Percentiles rank a stretch among this genome's conserved stretches.
Conservation (phyloP, 2,888 invertebrate species). For the Thysanoteuthis rhombus region DNA sequence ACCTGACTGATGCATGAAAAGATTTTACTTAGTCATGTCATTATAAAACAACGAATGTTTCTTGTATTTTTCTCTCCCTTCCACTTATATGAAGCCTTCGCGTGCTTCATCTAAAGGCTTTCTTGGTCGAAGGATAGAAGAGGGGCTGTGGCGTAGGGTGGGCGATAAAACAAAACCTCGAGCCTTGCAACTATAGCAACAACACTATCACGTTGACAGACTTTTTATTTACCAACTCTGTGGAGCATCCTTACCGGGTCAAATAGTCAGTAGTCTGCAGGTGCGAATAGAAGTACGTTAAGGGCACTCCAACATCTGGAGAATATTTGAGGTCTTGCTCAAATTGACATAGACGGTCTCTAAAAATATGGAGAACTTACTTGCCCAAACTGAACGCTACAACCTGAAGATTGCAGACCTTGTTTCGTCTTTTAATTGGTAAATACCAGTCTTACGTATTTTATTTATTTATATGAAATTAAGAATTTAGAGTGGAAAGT, state of each 20-base stretch:
- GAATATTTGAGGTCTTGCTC: not conserved
- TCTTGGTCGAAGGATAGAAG: not conserved
- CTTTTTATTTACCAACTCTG: not conserved
- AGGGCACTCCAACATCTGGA: not conserved
- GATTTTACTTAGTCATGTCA: not conserved
- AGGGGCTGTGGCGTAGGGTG: not conserved
- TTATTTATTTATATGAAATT: too few species aligned
- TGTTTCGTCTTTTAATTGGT: not conserved
- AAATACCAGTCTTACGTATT: not conserved
- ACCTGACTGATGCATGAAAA: not conserved
- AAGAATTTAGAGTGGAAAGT: too few species aligned
- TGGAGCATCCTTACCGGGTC: not conserved
- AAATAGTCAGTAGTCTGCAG: not conserved
- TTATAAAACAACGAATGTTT: not conserved
- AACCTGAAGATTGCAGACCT: not conserved
- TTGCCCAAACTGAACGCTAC: not conserved
- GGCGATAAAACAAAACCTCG: not conserved
- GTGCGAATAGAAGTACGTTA: not conserved
- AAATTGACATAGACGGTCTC: not conserved
- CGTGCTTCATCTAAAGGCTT: not conserved
- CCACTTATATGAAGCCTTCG: too few species aligned
- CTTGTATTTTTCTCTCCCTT: not conserved
- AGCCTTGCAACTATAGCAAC: not conserved
- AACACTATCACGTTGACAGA: not conserved
- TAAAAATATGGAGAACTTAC: not conserved